Evolutionary conservation across 2,113 vertebrate species (phyloP), one percentile per base, ranked within the genome.

Genomic region (Ardeotis arabs): DNA sequence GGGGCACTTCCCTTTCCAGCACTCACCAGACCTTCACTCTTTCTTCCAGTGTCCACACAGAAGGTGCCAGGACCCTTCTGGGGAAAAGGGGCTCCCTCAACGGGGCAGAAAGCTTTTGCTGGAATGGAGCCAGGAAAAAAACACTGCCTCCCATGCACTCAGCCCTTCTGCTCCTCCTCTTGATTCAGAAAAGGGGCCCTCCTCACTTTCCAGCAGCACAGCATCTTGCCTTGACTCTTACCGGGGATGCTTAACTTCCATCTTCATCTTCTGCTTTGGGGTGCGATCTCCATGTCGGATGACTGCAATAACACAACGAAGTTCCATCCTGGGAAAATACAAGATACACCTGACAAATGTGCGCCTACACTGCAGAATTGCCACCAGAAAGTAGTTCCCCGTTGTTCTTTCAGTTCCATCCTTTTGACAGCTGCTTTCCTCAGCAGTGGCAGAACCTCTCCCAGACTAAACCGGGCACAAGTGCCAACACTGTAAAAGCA

Each of bases 221-320:
- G 84, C 56, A 63, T 4, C 76, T 33, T n/a, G 80, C 58, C 49
- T 60, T 24, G 52, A 8, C 22, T 96, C 98, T 84, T 97, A 99
- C 99, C 99, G 98, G 24, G 99, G 97, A 91, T 99, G 99, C 31
- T 99, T 99, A 69, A 99, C 99, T 95, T 99, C 99, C 99, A 99
- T 99, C 97, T 99, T 99, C 99, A 99, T 99, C 97, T 99, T 99
- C 97, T 99, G 99, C 93, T 99, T 99, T 3, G 99, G 99, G 3
- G 99, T 99, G 81, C 99, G 98, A 95, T 99, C 99, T 78, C 99
- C 99, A 2, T 99, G 99, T 20, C 99, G 98, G 91, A 99, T 99
- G 63, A 99, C 98, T 8, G 99, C 99, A 45, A 99, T 99, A 83
- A 99, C 99, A 70, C 99, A 99, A 44, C 99, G 99, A 28, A 99